Evolutionary conservation across 2,888 invertebrate species (phyloP), one percentile per base, ranked within the genome.

Genomic region (Dastarcus helophoroides): DNA sequence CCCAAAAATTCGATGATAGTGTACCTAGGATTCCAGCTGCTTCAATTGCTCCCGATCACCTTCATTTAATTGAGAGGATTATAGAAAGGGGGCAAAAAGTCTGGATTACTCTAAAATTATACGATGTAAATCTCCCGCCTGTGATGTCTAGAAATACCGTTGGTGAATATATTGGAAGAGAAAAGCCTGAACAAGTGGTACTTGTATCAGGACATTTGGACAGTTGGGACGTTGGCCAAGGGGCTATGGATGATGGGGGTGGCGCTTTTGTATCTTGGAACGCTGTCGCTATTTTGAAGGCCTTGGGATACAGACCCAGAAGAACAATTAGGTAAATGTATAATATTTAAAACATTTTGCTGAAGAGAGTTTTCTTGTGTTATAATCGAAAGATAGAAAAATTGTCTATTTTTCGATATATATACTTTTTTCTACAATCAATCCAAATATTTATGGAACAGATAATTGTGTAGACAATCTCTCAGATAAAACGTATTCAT

Each of bases 211-310:
- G 86, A 7, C 88, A 88, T 55, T 65, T 88, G 14, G 88, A 88
- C 50, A 82, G 82, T 50, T 88, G 86, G 86, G 85, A 88, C 57
- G 81, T 86, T 7, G 86, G 86, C 1, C 73, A 79, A 45, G 88
- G 86, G 9, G 85, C 85, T 4, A 83, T 88, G 84, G 86, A 88
- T 53, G 85, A 88, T 46, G 85, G 79, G 12, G 82, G 80, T 33
- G 86, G 86, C 27, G 69, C 79, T 13, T 79, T 85, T 44, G 73
- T 85, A 17, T 79, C 84, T 12, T 84, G 80, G 79, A 73, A 75
- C 39, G 75, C 79, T 6, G 62, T 83, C 10, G 71, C 74, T 5
- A 62, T 83, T 19, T 54, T 86, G 3, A 76, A 75, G 41, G 60
- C 62, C 4, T 59, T 88, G 2, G 70, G 71, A 12, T 58, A 84